phyloP scores from a whole-genome alignment of 2,888 invertebrate genomes.

The Caenorhabditis macrosperma region DNA sequence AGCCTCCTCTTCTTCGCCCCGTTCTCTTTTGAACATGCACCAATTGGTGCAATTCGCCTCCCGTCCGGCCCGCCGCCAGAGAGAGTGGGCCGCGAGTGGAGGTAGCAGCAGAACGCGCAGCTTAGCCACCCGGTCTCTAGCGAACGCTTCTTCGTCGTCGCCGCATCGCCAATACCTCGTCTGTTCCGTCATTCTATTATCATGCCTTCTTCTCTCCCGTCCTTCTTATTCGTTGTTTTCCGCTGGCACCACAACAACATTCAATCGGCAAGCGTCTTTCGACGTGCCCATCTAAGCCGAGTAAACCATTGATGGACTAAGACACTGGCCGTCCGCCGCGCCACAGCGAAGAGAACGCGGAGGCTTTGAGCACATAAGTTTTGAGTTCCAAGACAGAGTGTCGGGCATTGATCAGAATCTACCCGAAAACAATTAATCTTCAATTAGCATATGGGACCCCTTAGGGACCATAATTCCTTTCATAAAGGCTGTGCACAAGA shows the following conservation, averaged over 20 bases:
- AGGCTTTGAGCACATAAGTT: neutral
- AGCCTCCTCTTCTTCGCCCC: neutral
- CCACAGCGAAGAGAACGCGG: neutral
- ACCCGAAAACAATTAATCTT: constrained; percentile 35
- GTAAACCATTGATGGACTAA: constrained; percentile 30
- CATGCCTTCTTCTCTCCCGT: constrained; percentile 27
- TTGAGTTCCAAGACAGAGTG: neutral
- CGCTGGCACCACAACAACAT: constrained; percentile 38
- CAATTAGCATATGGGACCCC: constrained; percentile 37
- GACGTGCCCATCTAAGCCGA: constrained; percentile 22
- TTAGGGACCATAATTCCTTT: constrained; percentile 29
- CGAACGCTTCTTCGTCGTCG: constrained; percentile 25
- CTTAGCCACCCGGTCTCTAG: constrained; percentile 17
- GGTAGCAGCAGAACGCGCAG: constrained; percentile 6
- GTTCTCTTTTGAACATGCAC: constrained; percentile 40
- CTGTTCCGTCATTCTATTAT: constrained; percentile 36
- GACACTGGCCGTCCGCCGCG: constrained; percentile 6
- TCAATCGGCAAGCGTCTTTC: neutral
- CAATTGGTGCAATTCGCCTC: constrained; percentile 43
- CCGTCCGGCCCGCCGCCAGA: neutral
- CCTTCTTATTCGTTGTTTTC: constrained; percentile 7
- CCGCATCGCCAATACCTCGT: constrained; percentile 21
- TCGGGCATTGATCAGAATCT: neutral
- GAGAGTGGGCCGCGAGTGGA: constrained; percentile 12
- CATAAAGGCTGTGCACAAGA: constrained; percentile 7